Evolutionary conservation across 2,797 vertebrate species (phyloP), one percentile per base, ranked within the genome.

Genomic region (Silurus lanzhouensis): DNA sequence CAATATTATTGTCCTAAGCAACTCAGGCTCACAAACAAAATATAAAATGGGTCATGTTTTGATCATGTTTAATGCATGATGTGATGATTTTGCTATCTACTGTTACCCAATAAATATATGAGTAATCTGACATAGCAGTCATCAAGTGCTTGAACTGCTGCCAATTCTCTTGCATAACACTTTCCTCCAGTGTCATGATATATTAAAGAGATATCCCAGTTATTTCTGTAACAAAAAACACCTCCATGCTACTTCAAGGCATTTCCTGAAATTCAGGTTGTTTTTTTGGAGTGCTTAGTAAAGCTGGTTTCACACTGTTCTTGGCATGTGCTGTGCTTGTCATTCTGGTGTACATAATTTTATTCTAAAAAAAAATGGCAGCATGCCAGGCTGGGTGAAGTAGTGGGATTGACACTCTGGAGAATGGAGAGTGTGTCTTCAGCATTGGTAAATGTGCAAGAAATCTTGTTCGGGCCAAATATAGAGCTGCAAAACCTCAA

Each of bases 321-420:
- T 68, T 70, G 31, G 17, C 67, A 44, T 38, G 31, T 70, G 15
- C 66, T 68, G 27, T 68, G 17, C 31, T 70, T 70, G 67, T 31
- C 67, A 20, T 44, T 70, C 27, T 44, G 17, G 67, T 20, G 17
- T 70, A 10, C 67, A 70, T 2, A 4, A 70, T 70, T 70, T 31
- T 64, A 66, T 88, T 52, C 48, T 10, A 10, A 52, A 52, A 52
- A 85, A 80, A 85, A 87, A 88, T 31, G 14, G 27, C 14, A 68
- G 38, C 4, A 8, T 19, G 67, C 67, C 17, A 70, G 31, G 15
- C 31, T 19, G 6, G 8, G 8, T 44, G 31, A 70, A 70, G 6
- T 44, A 70, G 31, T 70, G 17, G 67, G 67, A 44, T 70, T 44
- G 31, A 20, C 19, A 44, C 8, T 70, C 31, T 70, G 67, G 31